A percentile compares a stretch with the other conserved stretches of the same genome.
Conservation (phyloP, 2,113 vertebrate species). For the Solea senegalensis region DNA sequence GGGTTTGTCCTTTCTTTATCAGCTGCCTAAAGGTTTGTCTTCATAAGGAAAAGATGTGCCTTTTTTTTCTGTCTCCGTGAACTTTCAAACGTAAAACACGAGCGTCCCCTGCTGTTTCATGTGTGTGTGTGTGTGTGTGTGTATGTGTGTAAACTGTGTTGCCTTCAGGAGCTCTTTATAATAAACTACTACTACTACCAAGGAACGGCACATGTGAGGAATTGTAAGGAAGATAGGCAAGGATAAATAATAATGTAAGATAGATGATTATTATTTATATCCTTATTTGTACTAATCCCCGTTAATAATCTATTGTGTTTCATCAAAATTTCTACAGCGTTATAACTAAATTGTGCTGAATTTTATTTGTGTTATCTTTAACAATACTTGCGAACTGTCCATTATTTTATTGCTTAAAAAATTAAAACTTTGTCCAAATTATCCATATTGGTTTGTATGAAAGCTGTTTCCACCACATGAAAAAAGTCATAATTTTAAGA, state of each 20-base stretch:
- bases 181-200: neutral
- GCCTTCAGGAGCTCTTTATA: conserved; percentile 18
- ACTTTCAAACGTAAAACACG: conserved; percentile 13
- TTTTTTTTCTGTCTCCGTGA: neutral
- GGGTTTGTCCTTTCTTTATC: neutral
- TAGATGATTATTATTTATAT: too few species aligned
- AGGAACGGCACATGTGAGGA: neutral
- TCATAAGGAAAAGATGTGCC: neutral
- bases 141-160: neutral
- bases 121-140: neutral
- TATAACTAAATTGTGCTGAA: too few species aligned
- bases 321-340: too few species aligned
- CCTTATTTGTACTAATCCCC: too few species aligned
- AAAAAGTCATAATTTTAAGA: too few species aligned
- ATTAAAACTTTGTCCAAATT: too few species aligned
- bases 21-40: conserved; percentile 7
- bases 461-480: too few species aligned
- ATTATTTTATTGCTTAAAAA: too few species aligned
- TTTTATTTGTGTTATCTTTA: neutral
- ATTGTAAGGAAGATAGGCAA: too few species aligned
- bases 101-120: conserved; percentile 56
- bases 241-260: too few species aligned
- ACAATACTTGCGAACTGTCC: neutral
- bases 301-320: too few species aligned
- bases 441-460: too few species aligned